These are phyloP conservation scores for Zaprionus camerounensis DNA, from an alignment of 1,140 invertebrate species.

Conservation along the genomic window DNA sequence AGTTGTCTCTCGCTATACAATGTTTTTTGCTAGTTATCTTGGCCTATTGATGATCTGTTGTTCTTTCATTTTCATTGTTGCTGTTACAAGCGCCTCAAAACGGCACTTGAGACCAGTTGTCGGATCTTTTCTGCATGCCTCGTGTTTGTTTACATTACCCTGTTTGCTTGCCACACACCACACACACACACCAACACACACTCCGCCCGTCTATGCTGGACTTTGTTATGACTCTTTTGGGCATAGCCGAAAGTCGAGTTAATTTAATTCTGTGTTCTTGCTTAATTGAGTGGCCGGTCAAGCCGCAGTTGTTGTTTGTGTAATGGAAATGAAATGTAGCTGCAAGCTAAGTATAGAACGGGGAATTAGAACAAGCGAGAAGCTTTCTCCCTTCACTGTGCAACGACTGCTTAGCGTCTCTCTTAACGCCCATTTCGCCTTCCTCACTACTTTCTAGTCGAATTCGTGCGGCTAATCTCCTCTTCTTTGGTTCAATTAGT, in stretches of 20 bases:
- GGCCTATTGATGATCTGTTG: slow-evolving; percentile 72
- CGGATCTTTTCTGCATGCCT: slow-evolving; percentile 14
- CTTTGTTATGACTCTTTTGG: slow-evolving; percentile 73
- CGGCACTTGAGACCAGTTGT: slow-evolving; percentile 62
- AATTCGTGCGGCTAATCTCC: slow-evolving; percentile 14
- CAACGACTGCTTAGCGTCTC: neutral
- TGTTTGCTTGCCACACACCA: slow-evolving; percentile 50
- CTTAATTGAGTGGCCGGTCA: slow-evolving; percentile 73
- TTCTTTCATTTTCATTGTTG: slow-evolving; percentile 65
- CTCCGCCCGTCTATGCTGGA: neutral
- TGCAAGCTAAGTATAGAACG: slow-evolving; percentile 8
- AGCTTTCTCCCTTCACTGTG: neutral
- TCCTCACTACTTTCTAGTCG: neutral
- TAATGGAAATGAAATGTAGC: slow-evolving; percentile 65
- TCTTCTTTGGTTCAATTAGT: neutral
- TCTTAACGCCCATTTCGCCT: slow-evolving; percentile 13
- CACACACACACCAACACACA: neutral
- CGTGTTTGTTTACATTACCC: slow-evolving; percentile 64
- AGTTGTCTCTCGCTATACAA: neutral
- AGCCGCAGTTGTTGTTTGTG: slow-evolving; percentile 25
- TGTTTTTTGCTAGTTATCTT: slow-evolving; percentile 33
- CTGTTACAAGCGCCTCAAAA: slow-evolving; percentile 40
- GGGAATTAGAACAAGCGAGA: slow-evolving; percentile 3
- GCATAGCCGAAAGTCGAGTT: slow-evolving; percentile 53
- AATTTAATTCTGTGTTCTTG: slow-evolving; percentile 73